Percentiles rank a stretch among this genome's conserved stretches.
These are phyloP conservation scores for Dugesia japonica DNA, from an alignment of 2,888 invertebrate species.

Conservation along the genomic window DNA sequence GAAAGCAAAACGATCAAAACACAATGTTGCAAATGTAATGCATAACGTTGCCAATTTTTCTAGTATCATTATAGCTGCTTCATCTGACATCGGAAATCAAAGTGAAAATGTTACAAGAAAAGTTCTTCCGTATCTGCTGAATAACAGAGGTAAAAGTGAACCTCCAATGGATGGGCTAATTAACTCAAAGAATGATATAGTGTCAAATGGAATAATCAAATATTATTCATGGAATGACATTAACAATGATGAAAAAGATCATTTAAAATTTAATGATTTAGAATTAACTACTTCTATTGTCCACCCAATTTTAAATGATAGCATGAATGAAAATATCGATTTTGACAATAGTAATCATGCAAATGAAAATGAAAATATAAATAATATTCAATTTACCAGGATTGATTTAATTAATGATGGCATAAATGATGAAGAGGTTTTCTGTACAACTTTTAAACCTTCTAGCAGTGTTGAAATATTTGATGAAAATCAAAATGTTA, in stretches of 20 bases:
- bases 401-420: neutral
- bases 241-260: neutral
- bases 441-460: neutral
- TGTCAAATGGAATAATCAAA: neutral
- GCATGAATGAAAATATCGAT: neutral
- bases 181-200: neutral
- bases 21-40: neutral
- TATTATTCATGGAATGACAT: neutral
- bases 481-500: neutral
- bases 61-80: neutral
- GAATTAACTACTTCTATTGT: neutral
- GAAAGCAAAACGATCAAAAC: neutral
- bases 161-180: neutral
- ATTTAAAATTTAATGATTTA: too few relatives aligned
- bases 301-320: neutral
- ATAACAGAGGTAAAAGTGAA: slow-evolving; percentile 12
- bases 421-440: neutral
- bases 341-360: too few relatives aligned
- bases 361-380: neutral
- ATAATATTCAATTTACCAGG: neutral
- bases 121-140: neutral
- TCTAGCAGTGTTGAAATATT: neutral
- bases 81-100: neutral
- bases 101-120: neutral
- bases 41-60: neutral